Evolutionary conservation across 2,797 vertebrate genomes (phyloP).

Genomic region (Danio kyathit): DNA sequence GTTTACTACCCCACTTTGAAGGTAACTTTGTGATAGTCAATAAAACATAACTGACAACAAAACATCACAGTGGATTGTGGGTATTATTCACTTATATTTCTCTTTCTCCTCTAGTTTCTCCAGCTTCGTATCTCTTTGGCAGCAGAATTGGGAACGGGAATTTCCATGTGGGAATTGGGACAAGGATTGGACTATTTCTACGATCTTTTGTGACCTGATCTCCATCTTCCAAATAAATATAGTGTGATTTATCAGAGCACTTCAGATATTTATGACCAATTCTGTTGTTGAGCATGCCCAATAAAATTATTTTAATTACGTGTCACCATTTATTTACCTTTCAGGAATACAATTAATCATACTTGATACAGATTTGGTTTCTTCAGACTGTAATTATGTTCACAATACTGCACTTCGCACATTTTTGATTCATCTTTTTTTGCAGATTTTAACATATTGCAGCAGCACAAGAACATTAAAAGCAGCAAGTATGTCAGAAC

Average conservation of each 20-base stretch:
- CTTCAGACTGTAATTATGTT: background rate
- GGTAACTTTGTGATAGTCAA: constrained; percentile 72
- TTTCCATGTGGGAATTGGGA: constrained; percentile 97
- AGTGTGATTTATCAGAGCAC: constrained; percentile 31
- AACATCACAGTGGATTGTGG: background rate
- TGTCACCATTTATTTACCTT: background rate
- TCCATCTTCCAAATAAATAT: constrained; percentile 13
- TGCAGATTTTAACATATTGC: background rate
- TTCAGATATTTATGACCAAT: constrained; percentile 40
- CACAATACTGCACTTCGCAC: background rate
- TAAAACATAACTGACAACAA: no score
- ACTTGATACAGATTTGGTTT: background rate
- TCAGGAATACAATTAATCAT: background rate
- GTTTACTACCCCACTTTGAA: constrained; percentile 95
- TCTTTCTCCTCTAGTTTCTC: constrained; percentile 83
- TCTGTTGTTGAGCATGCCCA: constrained; percentile 20
- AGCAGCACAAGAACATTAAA: background rate
- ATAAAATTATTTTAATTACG: constrained; percentile 47
- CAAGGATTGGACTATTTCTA: constrained; percentile 99
- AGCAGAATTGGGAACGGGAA: constrained; percentile 89
- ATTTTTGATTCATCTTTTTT: background rate
- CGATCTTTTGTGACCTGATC: constrained; percentile 85
- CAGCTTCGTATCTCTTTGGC: constrained; percentile 89
- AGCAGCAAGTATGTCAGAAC: background rate
- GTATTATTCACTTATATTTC: constrained; percentile 12